phyloP scores from a whole-genome alignment of 2,797 vertebrate species.

The Pogoniulus pusillus region DNA sequence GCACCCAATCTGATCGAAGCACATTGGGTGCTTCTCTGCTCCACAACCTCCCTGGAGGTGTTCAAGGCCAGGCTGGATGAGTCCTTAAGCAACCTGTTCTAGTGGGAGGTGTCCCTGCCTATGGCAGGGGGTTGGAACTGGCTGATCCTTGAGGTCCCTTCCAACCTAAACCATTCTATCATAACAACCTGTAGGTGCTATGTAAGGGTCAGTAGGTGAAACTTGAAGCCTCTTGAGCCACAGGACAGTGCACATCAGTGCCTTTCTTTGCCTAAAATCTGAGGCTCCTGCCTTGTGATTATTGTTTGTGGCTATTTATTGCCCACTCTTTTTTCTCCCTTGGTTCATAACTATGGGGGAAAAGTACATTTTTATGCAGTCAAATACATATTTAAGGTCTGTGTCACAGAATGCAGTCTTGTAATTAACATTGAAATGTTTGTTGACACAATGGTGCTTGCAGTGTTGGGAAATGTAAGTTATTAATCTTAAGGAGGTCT shows the following conservation, averaged over 20 bases:
- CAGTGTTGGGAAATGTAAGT: not conserved
- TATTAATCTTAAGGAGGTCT: not conserved
- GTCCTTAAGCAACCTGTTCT: too few species aligned
- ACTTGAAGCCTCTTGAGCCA: not conserved
- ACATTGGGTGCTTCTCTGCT: too few species aligned
- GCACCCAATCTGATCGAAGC: too few species aligned
- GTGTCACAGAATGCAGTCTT: not conserved
- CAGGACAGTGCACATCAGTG: not conserved
- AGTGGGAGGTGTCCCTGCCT: too few species aligned
- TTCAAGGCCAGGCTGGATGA: too few species aligned
- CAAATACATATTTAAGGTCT: not conserved
- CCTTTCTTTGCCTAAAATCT: not conserved
- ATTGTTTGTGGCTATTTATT: not conserved
- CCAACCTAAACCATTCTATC: too few species aligned
- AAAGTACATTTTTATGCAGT: not conserved
- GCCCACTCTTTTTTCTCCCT: not conserved
- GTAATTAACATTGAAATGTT: conserved; percentile 15
- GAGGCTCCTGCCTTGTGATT: not conserved
- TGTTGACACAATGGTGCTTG: not conserved
- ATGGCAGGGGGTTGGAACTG: too few species aligned
- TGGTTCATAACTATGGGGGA: not conserved
- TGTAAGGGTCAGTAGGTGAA: not conserved
- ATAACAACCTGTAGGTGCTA: not conserved
- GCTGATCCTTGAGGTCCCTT: too few species aligned
- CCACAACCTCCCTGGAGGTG: too few species aligned